Percentiles rank a stretch among this genome's conserved stretches.
These are phyloP conservation scores for Drosophila anceps DNA, from an alignment of 2,888 invertebrate genomes.

Conservation along the genomic window DNA sequence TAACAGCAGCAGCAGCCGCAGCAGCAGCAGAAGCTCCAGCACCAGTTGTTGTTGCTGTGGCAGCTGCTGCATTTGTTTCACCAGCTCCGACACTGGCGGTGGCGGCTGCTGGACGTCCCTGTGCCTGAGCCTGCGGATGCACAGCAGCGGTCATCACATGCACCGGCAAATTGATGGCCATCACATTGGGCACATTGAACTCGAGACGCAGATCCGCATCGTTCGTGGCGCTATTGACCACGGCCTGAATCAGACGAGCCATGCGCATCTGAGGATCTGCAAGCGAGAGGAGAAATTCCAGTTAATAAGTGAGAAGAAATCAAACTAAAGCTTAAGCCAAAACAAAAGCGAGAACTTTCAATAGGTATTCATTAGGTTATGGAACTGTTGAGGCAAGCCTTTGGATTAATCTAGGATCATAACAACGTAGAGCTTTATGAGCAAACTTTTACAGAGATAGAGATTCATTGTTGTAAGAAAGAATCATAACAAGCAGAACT, in stretches of 20 bases:
- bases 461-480: too few relatives aligned
- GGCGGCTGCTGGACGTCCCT: conserved; percentile 31
- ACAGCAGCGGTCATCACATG: conserved; percentile 87
- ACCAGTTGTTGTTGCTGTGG: conserved; percentile 10
- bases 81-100: conserved; percentile 55
- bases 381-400: not conserved
- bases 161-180: conserved; percentile 83
- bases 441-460: too few relatives aligned
- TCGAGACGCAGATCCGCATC: conserved; percentile 84
- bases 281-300: conserved; percentile 13
- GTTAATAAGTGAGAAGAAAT: not conserved
- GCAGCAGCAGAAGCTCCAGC: conserved; percentile 47
- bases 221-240: conserved; percentile 83
- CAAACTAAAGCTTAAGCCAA: not conserved
- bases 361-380: not conserved
- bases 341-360: not conserved
- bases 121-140: conserved; percentile 81
- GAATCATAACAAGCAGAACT: too few relatives aligned
- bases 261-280: conserved; percentile 83
- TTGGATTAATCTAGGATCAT: not conserved
- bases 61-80: conserved; percentile 80
- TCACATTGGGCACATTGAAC: conserved; percentile 83
- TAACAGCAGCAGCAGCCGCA: conserved; percentile 7
- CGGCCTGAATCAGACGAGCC: conserved; percentile 84
- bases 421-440: not conserved